Base-by-base conservation (phyloP, 2,888 invertebrate species). In the Patella ulyssiponensis region DNA sequence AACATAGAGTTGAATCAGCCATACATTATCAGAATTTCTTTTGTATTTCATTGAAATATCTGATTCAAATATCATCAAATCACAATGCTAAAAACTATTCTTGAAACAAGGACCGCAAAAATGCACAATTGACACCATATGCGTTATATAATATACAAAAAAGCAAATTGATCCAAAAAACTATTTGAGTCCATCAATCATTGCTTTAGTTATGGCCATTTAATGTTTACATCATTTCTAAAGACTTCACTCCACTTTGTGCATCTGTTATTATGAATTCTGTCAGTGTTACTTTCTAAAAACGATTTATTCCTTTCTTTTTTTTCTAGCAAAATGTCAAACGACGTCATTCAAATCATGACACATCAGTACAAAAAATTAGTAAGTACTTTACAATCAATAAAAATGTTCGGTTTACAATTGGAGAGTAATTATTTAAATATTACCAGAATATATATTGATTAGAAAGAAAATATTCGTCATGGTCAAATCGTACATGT, bases 251-350 rank as follows among this genome's bases (percentile, higher is more conserved):
- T 70, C 20, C 70, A 70, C 70, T 4, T 44, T 9, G 5, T 1
- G 44, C 44, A 71, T n/a, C 12, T 51, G 3, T 44, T 11, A 3
- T 44, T 11, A 3, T n/a, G 23, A 71, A 71, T 12, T 72, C 17
- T 52, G 9, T 23, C n/a, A n/a, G n/a, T 70, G 7, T 71, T n/a
- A 9, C 51, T 23, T 11, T 3, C n/a, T 44, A 9, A 44, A 44
- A 44, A 44, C 44, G 7, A 44, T 44, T 44, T 44, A 44, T 44
- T 44, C 44, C 7, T 44, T 53, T 73, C 73, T 53, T 79, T 69
- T 58, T 70, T 77, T 84, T 86, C 64, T 84, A 88, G 88, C 88
- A 88, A 85, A 86, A 86, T 79, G 85, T 86, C 73, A 86, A 85
- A 75, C 74, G 88, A 72, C 83, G 85, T 54, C 76, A 87, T n/a